Evolutionary conservation across 1,140 invertebrate genomes (phyloP).

Genomic region (Papilio xuthus): DNA sequence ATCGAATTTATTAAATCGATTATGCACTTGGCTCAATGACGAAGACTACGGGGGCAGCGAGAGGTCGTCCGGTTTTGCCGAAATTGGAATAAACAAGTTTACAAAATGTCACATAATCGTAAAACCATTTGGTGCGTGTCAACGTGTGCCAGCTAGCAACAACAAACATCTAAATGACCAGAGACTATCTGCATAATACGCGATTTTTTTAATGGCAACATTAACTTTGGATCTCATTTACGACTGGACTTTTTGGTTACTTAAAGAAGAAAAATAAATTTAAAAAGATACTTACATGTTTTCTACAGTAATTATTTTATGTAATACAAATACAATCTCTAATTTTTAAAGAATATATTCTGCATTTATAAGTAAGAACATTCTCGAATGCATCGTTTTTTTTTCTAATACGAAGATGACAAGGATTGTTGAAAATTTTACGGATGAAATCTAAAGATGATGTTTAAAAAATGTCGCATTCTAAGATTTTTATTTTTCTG

Average conservation of each 20-base stretch:
- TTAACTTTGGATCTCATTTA: neutral
- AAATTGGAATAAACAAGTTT: slow-evolving; percentile 65
- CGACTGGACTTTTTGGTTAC: neutral
- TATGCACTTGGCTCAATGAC: slow-evolving; percentile 18
- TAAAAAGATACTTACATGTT: neutral
- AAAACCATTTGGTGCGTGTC: slow-evolving; percentile 41
- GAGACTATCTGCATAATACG: slow-evolving; percentile 25
- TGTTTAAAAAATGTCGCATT: too few relatives aligned
- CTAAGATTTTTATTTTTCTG: too few relatives aligned
- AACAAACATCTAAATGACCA: slow-evolving; percentile 19
- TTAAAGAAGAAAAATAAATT: neutral
- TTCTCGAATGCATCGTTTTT: neutral
- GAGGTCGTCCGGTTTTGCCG: slow-evolving; percentile 53
- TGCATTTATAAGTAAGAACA: neutral
- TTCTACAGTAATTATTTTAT: neutral
- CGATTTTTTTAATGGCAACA: neutral
- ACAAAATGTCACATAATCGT: slow-evolving; percentile 66
- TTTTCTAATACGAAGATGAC: neutral
- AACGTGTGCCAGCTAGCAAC: slow-evolving; percentile 46
- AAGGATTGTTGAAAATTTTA: neutral
- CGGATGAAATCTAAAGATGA: too few relatives aligned
- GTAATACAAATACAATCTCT: too few relatives aligned
- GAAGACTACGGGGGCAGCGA: slow-evolving; percentile 42
- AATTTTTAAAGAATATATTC: neutral
- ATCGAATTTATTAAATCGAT: slow-evolving; percentile 1